Evolutionary conservation across 2,797 vertebrate species (phyloP).

Genomic region (Eulemur mongoz): DNA sequence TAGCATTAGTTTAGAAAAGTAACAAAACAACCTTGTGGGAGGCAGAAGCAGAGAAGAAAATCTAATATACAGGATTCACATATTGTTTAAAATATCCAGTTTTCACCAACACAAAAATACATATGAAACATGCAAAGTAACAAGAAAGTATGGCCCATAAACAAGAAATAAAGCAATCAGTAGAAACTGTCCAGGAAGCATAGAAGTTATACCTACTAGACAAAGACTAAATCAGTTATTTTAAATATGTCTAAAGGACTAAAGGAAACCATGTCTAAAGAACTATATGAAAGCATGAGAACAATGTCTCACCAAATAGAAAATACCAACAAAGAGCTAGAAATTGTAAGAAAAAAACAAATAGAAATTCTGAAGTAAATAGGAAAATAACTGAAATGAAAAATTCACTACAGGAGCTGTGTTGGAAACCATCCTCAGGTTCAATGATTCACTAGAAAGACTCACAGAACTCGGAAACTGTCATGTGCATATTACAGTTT

Average conservation of each 20-base stretch:
- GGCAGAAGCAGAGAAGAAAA: background rate
- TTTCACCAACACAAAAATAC: background rate
- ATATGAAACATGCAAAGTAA: background rate
- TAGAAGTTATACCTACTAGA: background rate
- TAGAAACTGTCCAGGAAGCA: background rate
- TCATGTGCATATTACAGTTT: background rate
- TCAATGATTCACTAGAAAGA: background rate
- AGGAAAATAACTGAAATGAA: background rate
- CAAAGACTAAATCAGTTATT: background rate
- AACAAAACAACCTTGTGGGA: background rate
- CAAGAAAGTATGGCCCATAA: background rate
- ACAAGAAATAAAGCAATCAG: background rate
- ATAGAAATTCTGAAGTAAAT: background rate
- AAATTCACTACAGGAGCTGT: background rate
- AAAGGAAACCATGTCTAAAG: background rate
- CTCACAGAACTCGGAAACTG: background rate
- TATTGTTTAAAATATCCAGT: background rate
- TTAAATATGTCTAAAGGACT: background rate
- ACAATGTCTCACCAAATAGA: background rate
- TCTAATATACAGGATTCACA: background rate
- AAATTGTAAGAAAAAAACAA: background rate
- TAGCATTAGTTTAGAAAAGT: background rate
- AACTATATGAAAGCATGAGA: background rate
- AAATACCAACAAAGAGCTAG: background rate
- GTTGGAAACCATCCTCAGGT: background rate